Percentiles rank a stretch among this genome's conserved stretches.
Conservation (phyloP, 2,888 invertebrate genomes). For the Melanotus villosus region DNA sequence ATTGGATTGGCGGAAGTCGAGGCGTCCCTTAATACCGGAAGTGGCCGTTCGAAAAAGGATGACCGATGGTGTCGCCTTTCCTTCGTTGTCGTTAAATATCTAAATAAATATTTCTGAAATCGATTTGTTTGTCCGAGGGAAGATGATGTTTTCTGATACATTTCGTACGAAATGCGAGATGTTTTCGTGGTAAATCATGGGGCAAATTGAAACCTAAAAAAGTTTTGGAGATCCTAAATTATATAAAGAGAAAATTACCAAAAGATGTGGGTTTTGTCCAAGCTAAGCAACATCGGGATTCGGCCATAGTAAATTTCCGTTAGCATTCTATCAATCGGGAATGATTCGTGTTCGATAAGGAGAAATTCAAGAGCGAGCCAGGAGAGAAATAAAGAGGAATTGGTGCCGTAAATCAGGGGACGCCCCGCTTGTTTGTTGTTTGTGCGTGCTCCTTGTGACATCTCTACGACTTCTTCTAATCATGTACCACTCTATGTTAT, state of each 20-base stretch:
- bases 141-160: constrained; percentile 45
- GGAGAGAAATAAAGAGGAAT: constrained; percentile 70
- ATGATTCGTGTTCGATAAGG: constrained; percentile 65
- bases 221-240: constrained; percentile 3
- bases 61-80: constrained; percentile 61
- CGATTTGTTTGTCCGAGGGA: constrained; percentile 51
- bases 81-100: constrained; percentile 55
- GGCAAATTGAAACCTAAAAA: constrained; percentile 22
- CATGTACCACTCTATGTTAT: constrained; percentile 63
- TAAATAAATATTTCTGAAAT: constrained; percentile 61
- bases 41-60: constrained; percentile 58
- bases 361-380: constrained; percentile 62
- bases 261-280: constrained; percentile 15
- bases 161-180: constrained; percentile 33
- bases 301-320: constrained; percentile 52
- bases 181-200: constrained; percentile 31
- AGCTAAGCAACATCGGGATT: background rate
- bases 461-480: constrained; percentile 64
- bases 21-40: constrained; percentile 59
- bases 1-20: constrained; percentile 63
- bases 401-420: constrained; percentile 68
- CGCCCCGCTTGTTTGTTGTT: constrained; percentile 63
- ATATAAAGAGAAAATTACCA: constrained; percentile 12
- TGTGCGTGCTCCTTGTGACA: constrained; percentile 62
- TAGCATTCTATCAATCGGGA: constrained; percentile 59